Base-by-base conservation (phyloP, 1,140 invertebrate species). In the Drosophila murphyi region DNA sequence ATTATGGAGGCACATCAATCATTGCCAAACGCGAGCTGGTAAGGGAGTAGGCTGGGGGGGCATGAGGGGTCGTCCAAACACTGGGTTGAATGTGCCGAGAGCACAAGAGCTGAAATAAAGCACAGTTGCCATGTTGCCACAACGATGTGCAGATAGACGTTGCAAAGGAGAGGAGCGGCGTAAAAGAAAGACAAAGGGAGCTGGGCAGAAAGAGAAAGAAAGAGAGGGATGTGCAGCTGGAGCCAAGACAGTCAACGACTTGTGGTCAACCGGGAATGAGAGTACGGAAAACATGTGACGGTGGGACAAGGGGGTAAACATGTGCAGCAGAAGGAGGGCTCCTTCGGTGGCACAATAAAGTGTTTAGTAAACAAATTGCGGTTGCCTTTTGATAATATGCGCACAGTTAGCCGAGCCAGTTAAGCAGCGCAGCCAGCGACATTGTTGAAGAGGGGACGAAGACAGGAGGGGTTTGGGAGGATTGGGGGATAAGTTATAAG, bases 281-380 rank as follows among this genome's bases (percentile, higher is more conserved):
- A 3, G 31, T 29, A 31, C 35, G 47, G 32, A 20, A 20, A 20
- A 20, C 1, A 20, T 20, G 20, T 20, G 20, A 20, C 20, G 20
- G 47, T 29, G 28, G 20, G 20, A 12, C 28, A 62, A 43, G 70
- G 12, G 43, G 29, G 1, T 2, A 20, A 20, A 20, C 35, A 3
- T n/a, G 39, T 43, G 56, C 45, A 37, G 12, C 39, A 43, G 41
- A 28, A 39, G 41, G 28, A 39, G 50, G 62, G 55, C 73, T 89
- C 77, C 54, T 72, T 80, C 85, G 77, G 85, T 89, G 83, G 85
- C 86, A 89, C 86, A 85, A 88, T 85, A 81, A 88, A 88, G 86
- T 88, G 85, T 88, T 88, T 88, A 81, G 85, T 88, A 88, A 88
- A 88, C 85, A 88, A 88, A 88, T 88, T 88, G 85, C 75, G 85